These are phyloP conservation scores for Nasonia oneida DNA, from an alignment of 2,888 invertebrate genomes.

Conservation along the genomic window DNA sequence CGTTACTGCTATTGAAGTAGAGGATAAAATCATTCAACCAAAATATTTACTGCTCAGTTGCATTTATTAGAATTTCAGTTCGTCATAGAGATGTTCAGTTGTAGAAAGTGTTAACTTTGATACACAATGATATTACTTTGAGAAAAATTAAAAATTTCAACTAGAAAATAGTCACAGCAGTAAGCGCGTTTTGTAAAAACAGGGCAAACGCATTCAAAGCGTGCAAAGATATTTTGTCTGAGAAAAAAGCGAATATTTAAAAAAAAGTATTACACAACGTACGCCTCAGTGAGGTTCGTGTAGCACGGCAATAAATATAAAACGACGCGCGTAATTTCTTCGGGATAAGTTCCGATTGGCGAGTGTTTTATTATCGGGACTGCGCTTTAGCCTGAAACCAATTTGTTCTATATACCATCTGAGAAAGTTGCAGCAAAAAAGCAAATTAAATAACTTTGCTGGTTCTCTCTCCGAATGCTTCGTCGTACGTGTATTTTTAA, in stretches of 20 bases:
- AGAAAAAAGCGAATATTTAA: conserved; percentile 34
- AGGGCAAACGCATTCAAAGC: not conserved
- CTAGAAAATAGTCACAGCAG: not conserved
- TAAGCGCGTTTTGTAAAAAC: not conserved
- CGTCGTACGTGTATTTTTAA: conserved; percentile 8
- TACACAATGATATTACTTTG: not conserved
- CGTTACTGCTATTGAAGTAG: not conserved
- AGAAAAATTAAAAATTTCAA: not conserved
- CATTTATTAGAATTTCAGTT: not conserved
- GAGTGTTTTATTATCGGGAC: conserved; percentile 52
- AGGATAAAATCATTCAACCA: not conserved
- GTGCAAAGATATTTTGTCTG: conserved; percentile 2
- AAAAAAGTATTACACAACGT: conserved; percentile 58
- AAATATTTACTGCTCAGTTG: not conserved
- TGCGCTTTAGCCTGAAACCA: conserved; percentile 18
- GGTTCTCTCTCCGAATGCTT: conserved; percentile 3
- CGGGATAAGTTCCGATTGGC: conserved; percentile 56
- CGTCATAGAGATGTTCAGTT: not conserved
- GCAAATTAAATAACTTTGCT: conserved; percentile 1
- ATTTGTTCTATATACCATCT: conserved; percentile 43
- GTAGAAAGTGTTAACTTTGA: not conserved
- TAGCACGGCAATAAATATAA: conserved; percentile 62
- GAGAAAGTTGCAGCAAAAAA: conserved; percentile 21
- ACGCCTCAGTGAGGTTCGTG: conserved; percentile 59
- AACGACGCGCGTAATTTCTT: conserved; percentile 48